Evolutionary conservation across 2,888 invertebrate genomes (phyloP).

Genomic region (Drosophila vallismaia): DNA sequence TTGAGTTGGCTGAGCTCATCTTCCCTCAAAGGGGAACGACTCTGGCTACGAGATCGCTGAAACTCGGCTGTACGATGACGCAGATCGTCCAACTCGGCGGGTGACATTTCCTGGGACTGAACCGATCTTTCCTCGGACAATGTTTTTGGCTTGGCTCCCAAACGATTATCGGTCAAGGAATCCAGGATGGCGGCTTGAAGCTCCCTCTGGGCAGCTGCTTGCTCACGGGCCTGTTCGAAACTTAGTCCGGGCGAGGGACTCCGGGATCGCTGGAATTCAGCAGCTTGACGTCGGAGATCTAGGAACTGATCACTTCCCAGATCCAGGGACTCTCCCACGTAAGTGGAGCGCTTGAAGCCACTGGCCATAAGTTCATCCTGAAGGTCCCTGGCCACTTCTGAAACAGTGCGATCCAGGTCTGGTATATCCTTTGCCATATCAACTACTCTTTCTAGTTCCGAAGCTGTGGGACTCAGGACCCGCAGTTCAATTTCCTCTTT

Average conservation of each 20-base stretch:
- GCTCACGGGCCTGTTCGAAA: conserved; percentile 50
- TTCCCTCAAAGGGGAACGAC: conserved; percentile 76
- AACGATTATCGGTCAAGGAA: conserved; percentile 65
- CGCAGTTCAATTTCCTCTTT: conserved; percentile 75
- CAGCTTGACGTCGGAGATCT: conserved; percentile 65
- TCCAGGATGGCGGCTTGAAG: conserved; percentile 80
- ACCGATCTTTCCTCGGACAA: conserved; percentile 66
- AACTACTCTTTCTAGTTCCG: conserved; percentile 31
- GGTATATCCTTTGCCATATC: conserved; percentile 28
- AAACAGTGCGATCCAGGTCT: conserved; percentile 77
- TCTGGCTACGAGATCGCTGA: conserved; percentile 80
- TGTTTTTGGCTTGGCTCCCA: conserved; percentile 77
- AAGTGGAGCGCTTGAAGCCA: conserved; percentile 82
- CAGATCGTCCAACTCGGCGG: conserved; percentile 72
- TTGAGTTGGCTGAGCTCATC: conserved; percentile 48
- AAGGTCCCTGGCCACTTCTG: conserved; percentile 78
- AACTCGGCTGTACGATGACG: conserved; percentile 79
- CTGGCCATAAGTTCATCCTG: conserved; percentile 72
- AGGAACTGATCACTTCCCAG: conserved; percentile 72
- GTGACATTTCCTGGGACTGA: conserved; percentile 58
- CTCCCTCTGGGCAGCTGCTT: conserved; percentile 66
- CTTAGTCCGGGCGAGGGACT: conserved; percentile 73
- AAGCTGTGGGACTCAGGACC: conserved; percentile 55
- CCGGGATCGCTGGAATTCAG: conserved; percentile 74
- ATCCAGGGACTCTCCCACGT: conserved; percentile 82